These are phyloP conservation scores for Ceyx melanurus DNA, from an alignment of 2,113 vertebrate genomes.

Conservation along the genomic window DNA sequence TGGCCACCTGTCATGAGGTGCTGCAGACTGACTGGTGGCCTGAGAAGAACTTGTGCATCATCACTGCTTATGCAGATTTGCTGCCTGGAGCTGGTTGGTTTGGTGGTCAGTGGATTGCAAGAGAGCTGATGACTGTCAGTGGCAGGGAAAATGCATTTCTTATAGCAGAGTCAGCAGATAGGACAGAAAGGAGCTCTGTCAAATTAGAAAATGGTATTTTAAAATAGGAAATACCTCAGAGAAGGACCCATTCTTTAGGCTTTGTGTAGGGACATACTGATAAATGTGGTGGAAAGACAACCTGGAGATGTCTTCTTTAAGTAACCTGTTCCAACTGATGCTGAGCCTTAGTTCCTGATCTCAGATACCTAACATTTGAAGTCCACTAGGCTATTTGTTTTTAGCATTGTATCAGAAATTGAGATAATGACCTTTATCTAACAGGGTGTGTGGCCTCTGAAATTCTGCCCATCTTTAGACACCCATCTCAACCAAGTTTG, in stretches of 20 bases:
- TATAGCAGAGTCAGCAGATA: not conserved
- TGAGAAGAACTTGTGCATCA: not conserved
- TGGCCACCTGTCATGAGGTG: conserved; percentile 13
- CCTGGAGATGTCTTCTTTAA: not conserved
- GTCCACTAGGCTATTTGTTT: not conserved
- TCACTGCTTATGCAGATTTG: not conserved
- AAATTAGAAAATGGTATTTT: not conserved
- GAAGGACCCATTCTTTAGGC: not conserved
- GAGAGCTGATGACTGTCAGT: not conserved
- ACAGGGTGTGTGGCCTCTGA: not conserved
- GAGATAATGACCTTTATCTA: not conserved
- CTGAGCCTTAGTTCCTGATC: not conserved
- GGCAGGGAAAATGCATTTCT: not conserved
- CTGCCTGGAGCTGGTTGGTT: not conserved
- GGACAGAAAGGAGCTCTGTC: not conserved
- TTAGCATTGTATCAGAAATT: not conserved
- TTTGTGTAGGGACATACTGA: not conserved
- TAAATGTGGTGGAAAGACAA: not conserved
- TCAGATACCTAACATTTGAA: not conserved
- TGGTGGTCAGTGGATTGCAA: not conserved
- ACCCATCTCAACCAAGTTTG: not conserved
- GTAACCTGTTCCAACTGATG: not conserved
- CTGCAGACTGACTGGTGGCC: not conserved
- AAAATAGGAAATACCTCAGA: not conserved
- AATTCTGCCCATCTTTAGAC: not conserved